Evolutionary conservation across 2,888 invertebrate species (phyloP).

Genomic region (Margaritifera margaritifera): DNA sequence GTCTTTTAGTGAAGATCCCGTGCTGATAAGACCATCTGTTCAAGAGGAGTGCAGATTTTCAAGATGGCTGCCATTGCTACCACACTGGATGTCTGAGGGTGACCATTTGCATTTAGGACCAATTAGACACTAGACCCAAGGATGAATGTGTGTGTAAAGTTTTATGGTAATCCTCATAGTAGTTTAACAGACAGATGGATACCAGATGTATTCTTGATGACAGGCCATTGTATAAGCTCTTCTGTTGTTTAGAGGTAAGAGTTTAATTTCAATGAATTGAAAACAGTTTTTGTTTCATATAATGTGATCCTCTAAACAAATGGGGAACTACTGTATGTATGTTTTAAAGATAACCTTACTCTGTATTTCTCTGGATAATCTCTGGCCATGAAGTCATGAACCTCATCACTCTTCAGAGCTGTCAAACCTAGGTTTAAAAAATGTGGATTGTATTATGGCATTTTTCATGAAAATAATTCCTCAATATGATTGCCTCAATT

Average conservation of each 20-base stretch:
- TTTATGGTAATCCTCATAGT: no score
- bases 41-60: no score
- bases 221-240: neutral
- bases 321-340: neutral
- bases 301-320: neutral
- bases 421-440: constrained; percentile 79
- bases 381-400: constrained; percentile 93
- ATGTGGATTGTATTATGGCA: neutral
- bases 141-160: no score
- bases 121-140: no score
- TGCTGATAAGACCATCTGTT: no score
- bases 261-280: neutral
- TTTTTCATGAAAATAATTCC: neutral
- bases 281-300: neutral
- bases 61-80: no score
- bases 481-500: neutral
- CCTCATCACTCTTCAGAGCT: constrained; percentile 92
- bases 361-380: constrained; percentile 97
- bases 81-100: no score
- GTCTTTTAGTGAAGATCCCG: no score
- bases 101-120: no score
- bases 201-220: no score
- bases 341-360: constrained; percentile 74
- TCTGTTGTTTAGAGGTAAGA: neutral
- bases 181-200: no score